These are phyloP conservation scores for Alloscopus bannaensis DNA, from an alignment of 2,888 invertebrate species.

Conservation along the genomic window DNA sequence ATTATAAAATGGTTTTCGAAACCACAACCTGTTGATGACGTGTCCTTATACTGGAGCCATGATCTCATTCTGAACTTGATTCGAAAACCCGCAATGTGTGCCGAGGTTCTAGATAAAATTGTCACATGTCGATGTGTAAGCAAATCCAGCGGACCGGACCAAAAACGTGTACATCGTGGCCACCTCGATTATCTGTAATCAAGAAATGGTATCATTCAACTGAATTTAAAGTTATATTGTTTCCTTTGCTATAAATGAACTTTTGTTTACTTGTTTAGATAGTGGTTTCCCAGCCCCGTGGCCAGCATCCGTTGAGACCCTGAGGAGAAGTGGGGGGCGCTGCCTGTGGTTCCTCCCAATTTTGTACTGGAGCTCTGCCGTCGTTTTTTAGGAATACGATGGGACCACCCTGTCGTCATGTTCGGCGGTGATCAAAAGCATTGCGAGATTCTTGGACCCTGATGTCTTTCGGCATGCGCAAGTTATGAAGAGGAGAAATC, in stretches of 20 bases:
- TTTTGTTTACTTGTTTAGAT: constrained; percentile 87
- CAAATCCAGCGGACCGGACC: constrained; percentile 82
- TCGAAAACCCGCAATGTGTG: no score
- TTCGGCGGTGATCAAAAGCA: constrained; percentile 87
- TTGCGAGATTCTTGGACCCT: constrained; percentile 89
- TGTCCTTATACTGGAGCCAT: no score
- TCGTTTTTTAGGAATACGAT: constrained; percentile 95
- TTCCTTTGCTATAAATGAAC: no score
- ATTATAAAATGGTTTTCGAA: no score
- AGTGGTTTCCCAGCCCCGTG: constrained; percentile 99
- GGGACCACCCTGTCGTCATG: constrained; percentile 99
- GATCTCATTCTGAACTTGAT: no score
- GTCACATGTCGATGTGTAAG: no score
- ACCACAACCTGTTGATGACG: no score
- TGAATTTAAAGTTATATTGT: no score
- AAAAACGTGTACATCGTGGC: constrained; percentile 93
- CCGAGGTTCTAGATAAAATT: no score
- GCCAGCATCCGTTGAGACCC: constrained; percentile 97
- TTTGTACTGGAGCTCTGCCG: constrained; percentile 90
- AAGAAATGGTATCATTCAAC: constrained; percentile 8
- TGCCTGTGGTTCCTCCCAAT: constrained; percentile 78
- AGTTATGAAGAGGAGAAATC: constrained; percentile 96
- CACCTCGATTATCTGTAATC: constrained; percentile 90
- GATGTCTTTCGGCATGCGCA: constrained; percentile 80
- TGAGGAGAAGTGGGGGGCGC: constrained; percentile 88